Evolutionary conservation across 2,113 vertebrate species (phyloP).

Genomic region (Equus przewalskii): DNA sequence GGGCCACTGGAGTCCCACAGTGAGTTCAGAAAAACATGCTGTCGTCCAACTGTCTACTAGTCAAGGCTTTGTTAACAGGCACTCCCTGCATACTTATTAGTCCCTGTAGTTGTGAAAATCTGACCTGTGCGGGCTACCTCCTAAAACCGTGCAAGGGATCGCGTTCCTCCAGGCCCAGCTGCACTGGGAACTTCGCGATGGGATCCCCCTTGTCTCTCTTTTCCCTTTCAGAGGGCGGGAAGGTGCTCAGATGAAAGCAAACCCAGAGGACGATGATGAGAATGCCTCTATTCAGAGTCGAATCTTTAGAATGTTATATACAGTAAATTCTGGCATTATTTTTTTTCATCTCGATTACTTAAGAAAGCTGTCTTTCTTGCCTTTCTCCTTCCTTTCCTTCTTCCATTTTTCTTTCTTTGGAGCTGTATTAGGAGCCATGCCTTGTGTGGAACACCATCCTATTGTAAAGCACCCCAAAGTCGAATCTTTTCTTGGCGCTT

Average conservation of each 20-base stretch:
- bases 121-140: not conserved
- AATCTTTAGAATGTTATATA: not conserved
- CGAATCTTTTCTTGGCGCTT: not conserved
- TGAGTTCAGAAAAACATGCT: not conserved
- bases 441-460: not conserved
- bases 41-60: not conserved
- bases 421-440: not conserved
- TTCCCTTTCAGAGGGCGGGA: not conserved
- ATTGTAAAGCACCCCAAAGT: not conserved
- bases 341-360: not conserved
- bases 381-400: not conserved
- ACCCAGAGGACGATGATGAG: not conserved
- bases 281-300: not conserved
- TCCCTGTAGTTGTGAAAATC: not conserved
- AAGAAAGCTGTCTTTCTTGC: not conserved
- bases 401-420: not conserved
- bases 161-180: not conserved
- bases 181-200: not conserved
- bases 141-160: not conserved
- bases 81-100: not conserved
- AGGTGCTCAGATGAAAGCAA: not conserved
- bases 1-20: not conserved
- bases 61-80: not conserved
- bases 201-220: not conserved
- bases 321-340: not conserved